A percentile compares a stretch with the other conserved stretches of the same genome.
Conservation (phyloP, 2,797 vertebrate genomes). For the Apogon talboti region DNA sequence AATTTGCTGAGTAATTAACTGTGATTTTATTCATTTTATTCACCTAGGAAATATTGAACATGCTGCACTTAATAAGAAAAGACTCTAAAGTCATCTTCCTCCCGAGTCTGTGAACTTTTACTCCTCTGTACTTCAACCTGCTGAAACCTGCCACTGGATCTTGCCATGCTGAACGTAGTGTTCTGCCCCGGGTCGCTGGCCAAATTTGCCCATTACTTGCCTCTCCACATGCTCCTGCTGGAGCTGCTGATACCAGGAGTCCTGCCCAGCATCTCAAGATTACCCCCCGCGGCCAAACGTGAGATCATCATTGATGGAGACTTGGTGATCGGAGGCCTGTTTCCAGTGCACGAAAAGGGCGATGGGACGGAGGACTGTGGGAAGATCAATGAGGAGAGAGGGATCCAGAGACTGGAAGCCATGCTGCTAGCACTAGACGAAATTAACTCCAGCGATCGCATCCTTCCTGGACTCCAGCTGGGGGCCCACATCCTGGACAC, state of each 20-base stretch:
- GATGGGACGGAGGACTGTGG: slow-evolving; percentile 91
- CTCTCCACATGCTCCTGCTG: slow-evolving; percentile 76
- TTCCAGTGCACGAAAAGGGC: slow-evolving; percentile 96
- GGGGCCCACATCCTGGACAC: slow-evolving; percentile 97
- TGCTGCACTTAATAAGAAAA: slow-evolving; percentile 56
- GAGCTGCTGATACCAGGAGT: slow-evolving; percentile 75
- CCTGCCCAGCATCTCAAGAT: slow-evolving; percentile 75
- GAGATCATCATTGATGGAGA: slow-evolving; percentile 94
- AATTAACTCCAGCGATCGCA: slow-evolving; percentile 90
- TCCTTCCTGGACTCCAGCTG: slow-evolving; percentile 92
- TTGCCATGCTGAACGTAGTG: slow-evolving; percentile 64
- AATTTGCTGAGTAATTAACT: slow-evolving; percentile 21
- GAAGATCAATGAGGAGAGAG: slow-evolving; percentile 93
- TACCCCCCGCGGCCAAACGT: slow-evolving; percentile 82
- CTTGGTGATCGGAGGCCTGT: slow-evolving; percentile 95
- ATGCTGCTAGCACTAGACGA: slow-evolving; percentile 97
- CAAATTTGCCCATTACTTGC: slow-evolving; percentile 69
- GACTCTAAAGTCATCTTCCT: slow-evolving; percentile 50
- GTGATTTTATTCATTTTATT: slow-evolving; percentile 23
- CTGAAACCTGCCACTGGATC: slow-evolving; percentile 39
- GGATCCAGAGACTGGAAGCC: slow-evolving; percentile 97
- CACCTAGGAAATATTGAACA: slow-evolving; percentile 61
- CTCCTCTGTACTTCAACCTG: slow-evolving; percentile 33
- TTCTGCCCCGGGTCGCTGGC: slow-evolving; percentile 68
- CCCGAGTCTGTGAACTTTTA: slow-evolving; percentile 58